phyloP scores from a whole-genome alignment of 2,888 invertebrate species.

The Sinotaia quadrata region DNA sequence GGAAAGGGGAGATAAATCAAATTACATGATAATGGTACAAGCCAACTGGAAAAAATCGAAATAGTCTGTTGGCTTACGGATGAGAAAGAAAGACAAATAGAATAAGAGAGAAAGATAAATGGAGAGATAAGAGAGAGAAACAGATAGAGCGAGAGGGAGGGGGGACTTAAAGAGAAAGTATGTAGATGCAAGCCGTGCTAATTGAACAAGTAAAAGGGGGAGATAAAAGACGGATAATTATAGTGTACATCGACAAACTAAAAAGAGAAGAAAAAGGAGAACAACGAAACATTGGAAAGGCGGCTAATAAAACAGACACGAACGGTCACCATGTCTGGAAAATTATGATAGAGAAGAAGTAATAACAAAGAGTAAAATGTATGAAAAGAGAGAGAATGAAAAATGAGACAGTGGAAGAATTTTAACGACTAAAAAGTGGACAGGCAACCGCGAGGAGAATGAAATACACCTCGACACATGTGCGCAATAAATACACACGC shows the following conservation, averaged over 20 bases:
- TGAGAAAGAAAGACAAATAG: too few relatives aligned
- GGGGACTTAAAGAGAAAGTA: not conserved
- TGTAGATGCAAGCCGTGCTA: not conserved
- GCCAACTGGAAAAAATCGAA: too few relatives aligned
- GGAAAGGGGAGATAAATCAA: too few relatives aligned
- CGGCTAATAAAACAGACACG: not conserved
- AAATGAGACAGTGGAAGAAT: too few relatives aligned
- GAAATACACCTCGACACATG: not conserved
- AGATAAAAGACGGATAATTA: not conserved
- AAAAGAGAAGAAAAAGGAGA: constrained; percentile 1
- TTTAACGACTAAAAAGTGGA: too few relatives aligned
- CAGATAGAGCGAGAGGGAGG: not conserved
- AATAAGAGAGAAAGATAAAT: too few relatives aligned
- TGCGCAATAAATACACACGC: constrained; percentile 4
- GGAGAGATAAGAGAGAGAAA: not conserved
- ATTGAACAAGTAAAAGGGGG: not conserved
- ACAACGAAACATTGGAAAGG: not conserved
- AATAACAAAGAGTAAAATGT: not conserved
- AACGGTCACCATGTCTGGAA: not conserved
- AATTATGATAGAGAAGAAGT: not conserved
- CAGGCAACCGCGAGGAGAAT: not conserved
- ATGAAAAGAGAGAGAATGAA: not conserved
- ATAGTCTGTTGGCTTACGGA: not conserved
- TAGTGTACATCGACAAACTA: not conserved
- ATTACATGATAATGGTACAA: too few relatives aligned